Evolutionary conservation across 2,797 vertebrate species (phyloP).

Genomic region (Petrocephalus schoutedeni): DNA sequence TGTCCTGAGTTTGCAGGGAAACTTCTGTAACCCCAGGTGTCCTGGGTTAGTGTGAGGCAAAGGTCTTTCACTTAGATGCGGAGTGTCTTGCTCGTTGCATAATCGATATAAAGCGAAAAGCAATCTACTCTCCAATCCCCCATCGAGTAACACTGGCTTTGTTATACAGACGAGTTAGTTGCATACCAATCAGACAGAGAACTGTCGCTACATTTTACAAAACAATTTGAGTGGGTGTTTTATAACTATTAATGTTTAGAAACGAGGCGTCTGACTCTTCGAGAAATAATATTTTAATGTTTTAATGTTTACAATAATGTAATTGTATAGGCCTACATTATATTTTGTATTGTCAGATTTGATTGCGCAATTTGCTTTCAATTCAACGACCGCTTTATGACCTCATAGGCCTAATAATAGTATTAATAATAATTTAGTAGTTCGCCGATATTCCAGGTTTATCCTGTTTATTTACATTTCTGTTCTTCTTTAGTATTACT

Average conservation of each 20-base stretch:
- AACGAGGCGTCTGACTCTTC: not conserved
- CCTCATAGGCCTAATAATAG: not conserved
- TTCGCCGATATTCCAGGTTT: not conserved
- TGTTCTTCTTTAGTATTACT: not conserved
- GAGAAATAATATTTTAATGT: not conserved
- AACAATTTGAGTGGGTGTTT: not conserved
- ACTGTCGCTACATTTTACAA: not conserved
- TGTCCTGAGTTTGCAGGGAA: not conserved
- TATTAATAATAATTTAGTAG: not conserved
- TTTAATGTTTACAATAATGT: not conserved
- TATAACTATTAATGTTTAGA: not conserved
- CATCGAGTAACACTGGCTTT: constrained; percentile 21
- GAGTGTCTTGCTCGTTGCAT: constrained; percentile 30
- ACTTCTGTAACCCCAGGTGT: not conserved
- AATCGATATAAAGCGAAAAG: constrained; percentile 26
- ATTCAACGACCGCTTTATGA: not conserved
- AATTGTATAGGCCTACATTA: not conserved
- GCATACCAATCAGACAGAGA: constrained; percentile 20
- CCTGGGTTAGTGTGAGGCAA: not conserved
- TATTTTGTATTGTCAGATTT: not conserved
- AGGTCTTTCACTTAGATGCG: constrained; percentile 24
- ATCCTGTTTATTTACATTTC: not conserved
- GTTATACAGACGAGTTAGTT: constrained; percentile 28
- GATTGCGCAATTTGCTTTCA: not conserved
- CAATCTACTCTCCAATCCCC: constrained; percentile 21